Base-by-base conservation (phyloP, 2,888 invertebrate genomes). In the Hemaris fuciformis region DNA sequence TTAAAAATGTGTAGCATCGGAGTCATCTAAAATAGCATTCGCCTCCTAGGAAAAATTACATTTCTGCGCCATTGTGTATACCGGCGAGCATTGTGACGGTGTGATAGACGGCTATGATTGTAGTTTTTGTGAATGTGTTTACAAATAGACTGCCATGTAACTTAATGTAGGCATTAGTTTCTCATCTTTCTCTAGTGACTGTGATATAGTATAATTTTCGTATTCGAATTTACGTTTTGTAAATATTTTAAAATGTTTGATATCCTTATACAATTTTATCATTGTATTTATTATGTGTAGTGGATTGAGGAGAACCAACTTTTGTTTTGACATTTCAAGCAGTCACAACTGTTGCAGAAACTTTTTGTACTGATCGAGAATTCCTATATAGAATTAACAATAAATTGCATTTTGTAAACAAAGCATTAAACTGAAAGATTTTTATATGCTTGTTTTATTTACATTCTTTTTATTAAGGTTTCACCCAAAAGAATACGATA, bases 181-280 rank as follows among this genome's bases (percentile, higher is more conserved):
- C 87, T 86, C 81, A 88, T 86, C 84, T 89, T 83, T 91, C 80
- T 89, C 87, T 91, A 92, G 91, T 84, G 84, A 89, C 91, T 92
- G 91, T 92, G 91, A 92, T 92, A 92, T 91, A 91, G 88, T 87
- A 88, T 91, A 89, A 90, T 90, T 91, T 62, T 89, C 79, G 75
- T 82, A 81, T 78, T 83, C 73, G 74, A 77, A 79, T 77, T 80
- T 82, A 85, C 75, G 80, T 87, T 81, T 88, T 89, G 88, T 90
- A 89, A 70, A 91, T 90, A 91, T 80, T 87, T 88, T 81, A 67
- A 83, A 84, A 87, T 83, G 75, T 91, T 91, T 91, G 90, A 91
- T 92, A 92, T 83, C 85, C 83, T 86, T 92, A 88, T 92, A 92
- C 91, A 92, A 89, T 88, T 91, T 90, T 89, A 88, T 81, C 80